Base-by-base conservation (phyloP, 2,888 invertebrate species). In the Tricholauxania praeusta region DNA sequence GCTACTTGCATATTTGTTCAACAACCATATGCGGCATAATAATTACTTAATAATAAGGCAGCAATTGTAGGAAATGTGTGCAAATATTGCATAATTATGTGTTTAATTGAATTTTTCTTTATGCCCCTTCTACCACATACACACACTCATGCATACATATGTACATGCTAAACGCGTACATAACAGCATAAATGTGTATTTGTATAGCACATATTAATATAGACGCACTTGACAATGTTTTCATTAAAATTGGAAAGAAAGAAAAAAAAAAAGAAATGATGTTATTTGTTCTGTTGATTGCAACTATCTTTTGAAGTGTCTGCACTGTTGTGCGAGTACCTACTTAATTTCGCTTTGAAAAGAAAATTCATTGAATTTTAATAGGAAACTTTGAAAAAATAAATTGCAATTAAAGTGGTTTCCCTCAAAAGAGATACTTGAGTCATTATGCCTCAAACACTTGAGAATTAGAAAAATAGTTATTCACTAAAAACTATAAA, bases 21-120 rank as follows among this genome's bases (percentile, higher is more conserved):
- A 53, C 48, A 49, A 49, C 71, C 55, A 47, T 53, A 71, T 59
- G 65, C 59, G 57, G 48, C 65, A 53, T 70, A 63, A 70, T 69
- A 70, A 70, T 70, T 70, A 63, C 63, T 63, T 70, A 63, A 63
- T 63, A 70, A 63, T 52, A 39, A 39, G 8, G 62, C n/a, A 73
- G 49, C 64, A 59, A 59, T 69, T 39, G 59, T 55, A 73, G 62
- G 70, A 52, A 70, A 22, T 17, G 62, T 39, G 53, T 19, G 52
- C 63, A 62, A 62, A 75, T 75, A 74, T 73, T 72, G 68, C 75
- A 78, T 77, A 78, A 77, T 76, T 79, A 78, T 76, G 77, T 73
- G 68, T 78, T 78, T 76, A 78, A 77, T 78, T 77, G 76, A 76
- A 72, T 75, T 74, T 68, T 75, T 76, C 57, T 69, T 71, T 67